Base-by-base conservation (phyloP, 2,797 vertebrate genomes). In the Forpus xanthops region DNA sequence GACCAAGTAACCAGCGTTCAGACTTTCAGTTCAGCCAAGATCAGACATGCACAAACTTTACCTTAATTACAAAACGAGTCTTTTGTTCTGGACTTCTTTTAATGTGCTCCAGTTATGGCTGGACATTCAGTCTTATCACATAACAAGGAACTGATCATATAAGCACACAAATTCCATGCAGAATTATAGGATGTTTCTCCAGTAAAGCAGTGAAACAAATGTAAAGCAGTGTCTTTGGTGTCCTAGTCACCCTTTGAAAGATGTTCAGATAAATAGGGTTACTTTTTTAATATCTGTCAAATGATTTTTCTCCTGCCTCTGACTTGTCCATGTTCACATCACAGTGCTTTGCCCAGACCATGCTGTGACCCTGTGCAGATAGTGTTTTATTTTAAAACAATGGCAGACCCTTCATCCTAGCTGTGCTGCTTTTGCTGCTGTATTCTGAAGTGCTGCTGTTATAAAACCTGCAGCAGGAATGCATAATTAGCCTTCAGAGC, bases 371-470 rank as follows among this genome's bases (percentile, higher is more conserved):
- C 74, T 67, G 65, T n/a, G 77, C 61, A 47, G 56, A 79, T 35
- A 79, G 65, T 56, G 50, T 71, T 92, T 94, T 83, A 87, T 81
- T 66, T 50, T 16, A 44, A 80, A 73, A 52, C 52, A 14, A 20
- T 84, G 90, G 14, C 55, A 87, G 35, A 65, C 61, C 41, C 49
- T 31, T 93, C 77, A 49, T 33, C 30, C 41, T 53, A 41, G 12
- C 9, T 42, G 41, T 70, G 70, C 80, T 93, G 56, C 84, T 71
- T 60, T 68, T 77, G 89, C 85, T 83, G 62, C 52, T 72, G 68
- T 81, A 14, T 89, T 94, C 87, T 70, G 91, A 95, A 94, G 92
- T 8, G 19, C 65, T 78, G 18, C 65, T 80, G 64, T 9, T 85
- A 72, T 35, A 68, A 89, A 89, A 87, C 77, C 56, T 79, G 86